Evolutionary conservation across 2,888 invertebrate genomes (phyloP), one percentile per base, ranked within the genome.

Genomic region (Drosophila barbarae): DNA sequence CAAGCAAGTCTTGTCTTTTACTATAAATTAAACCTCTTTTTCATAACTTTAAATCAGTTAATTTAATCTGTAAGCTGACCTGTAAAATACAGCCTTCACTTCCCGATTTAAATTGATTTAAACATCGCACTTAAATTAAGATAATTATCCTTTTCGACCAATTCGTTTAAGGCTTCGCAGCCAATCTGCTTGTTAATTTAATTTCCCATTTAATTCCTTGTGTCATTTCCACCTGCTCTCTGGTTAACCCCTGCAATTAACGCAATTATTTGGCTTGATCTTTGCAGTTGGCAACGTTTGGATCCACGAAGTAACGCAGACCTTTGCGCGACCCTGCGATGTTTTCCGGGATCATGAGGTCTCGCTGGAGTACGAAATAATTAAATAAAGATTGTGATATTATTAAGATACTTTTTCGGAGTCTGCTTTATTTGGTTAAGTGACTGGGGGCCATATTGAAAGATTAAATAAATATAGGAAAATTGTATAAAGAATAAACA

Each of bases 281-380:
- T 34, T 77, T 76, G 9, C 68, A 94, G 95, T 95, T 67, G 93
- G 93, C 15, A 96, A 97, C 90, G 95, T 96, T 90, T 97, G 96
- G 96, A 93, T 96, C 52, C 96, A 96, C 87, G 96, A 95, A 86
- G 88, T 92, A 72, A 95, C 95, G 23, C 96, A 97, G 89, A 95
- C 96, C 87, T 95, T 95, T 85, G 87, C 88, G 46, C 89, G 92
- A 82, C 92, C 92, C 3, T 93, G 93, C 79, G 79, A 73, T 35
- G 59, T 85, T 47, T 49, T 75, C 39, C 82, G 81, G 55, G 88
- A 88, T 67, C 72, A 87, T 72, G 87, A 86, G 58, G 57, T 77
- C 44, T 88, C 88, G 9, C 44, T 83, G 12, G 61, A 73, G 44
- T 88, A 85, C 72, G 69, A 71, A 41, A 74, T 69, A 57, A 77